Conservation (phyloP, 2,888 invertebrate genomes). For the Lysandra coridon region DNA sequence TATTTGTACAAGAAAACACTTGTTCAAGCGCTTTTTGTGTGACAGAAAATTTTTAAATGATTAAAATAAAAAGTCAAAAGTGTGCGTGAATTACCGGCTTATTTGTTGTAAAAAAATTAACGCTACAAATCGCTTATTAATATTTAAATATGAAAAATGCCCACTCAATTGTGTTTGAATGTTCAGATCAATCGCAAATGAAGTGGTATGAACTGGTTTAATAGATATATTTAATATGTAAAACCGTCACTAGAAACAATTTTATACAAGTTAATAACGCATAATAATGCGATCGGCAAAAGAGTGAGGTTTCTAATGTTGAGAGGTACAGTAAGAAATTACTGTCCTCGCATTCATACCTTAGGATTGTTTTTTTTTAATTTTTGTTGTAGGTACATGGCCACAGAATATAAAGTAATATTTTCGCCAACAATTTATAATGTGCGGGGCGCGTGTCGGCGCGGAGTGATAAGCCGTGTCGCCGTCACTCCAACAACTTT, state of each 20-base stretch:
- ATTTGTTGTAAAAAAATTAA: background rate
- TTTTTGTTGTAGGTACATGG: background rate
- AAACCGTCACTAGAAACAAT: too few relatives aligned
- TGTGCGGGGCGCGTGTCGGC: background rate
- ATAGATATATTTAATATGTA: too few relatives aligned
- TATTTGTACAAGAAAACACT: slow-evolving; percentile 13
- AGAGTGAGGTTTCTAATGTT: too few relatives aligned
- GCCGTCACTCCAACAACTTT: slow-evolving; percentile 18
- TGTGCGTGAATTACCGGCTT: background rate
- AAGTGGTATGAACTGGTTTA: too few relatives aligned
- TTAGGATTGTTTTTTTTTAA: background rate
- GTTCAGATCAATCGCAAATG: too few relatives aligned
- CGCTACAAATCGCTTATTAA: too few relatives aligned
- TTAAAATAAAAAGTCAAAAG: background rate
- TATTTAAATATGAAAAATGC: too few relatives aligned
- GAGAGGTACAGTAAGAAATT: too few relatives aligned
- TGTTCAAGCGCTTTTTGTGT: background rate
- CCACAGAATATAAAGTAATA: background rate
- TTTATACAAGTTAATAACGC: too few relatives aligned
- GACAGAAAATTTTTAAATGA: background rate
- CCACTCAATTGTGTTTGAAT: too few relatives aligned
- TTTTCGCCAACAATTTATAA: slow-evolving; percentile 10
- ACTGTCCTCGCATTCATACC: too few relatives aligned
- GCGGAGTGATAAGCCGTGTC: slow-evolving; percentile 27
- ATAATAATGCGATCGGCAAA: too few relatives aligned